A percentile compares a stretch with the other conserved stretches of the same genome.
Conservation (phyloP, 2,113 vertebrate genomes). For the Emydura subglobosa region DNA sequence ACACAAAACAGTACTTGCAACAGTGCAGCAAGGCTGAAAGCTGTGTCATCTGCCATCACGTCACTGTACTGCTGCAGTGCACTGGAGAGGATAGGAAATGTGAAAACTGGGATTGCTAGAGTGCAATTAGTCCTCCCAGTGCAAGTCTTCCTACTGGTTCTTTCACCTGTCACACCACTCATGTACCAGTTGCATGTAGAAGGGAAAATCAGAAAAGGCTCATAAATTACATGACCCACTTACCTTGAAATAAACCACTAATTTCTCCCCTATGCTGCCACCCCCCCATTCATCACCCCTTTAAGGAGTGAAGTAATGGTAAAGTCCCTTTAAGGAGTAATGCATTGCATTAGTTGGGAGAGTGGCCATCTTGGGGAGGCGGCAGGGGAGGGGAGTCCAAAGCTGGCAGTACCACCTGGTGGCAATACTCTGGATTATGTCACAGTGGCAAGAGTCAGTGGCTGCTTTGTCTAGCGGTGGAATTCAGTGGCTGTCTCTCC, state of each 20-base stretch:
- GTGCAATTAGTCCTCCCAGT: not conserved
- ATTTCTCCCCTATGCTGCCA: not conserved
- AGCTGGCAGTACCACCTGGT: no score
- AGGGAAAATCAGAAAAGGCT: not conserved
- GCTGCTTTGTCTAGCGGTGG: no score
- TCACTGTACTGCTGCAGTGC: not conserved
- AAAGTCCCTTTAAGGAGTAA: not conserved
- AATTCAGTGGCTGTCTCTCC: no score
- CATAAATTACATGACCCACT: not conserved
- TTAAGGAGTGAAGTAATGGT: not conserved
- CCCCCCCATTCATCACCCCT: not conserved
- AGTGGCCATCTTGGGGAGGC: not conserved
- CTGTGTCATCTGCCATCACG: constrained; percentile 18
- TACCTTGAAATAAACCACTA: not conserved
- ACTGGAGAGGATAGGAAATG: constrained; percentile 34
- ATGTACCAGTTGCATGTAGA: not conserved
- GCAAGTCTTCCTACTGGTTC: not conserved
- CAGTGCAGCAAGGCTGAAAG: not conserved
- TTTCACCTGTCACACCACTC: not conserved
- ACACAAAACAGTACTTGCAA: not conserved
- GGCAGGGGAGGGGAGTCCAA: not conserved
- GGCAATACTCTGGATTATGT: not conserved
- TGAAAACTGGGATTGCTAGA: not conserved
- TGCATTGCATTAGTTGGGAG: not conserved
- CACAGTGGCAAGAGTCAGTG: not conserved